Percentiles rank a stretch among this genome's conserved stretches.
phyloP scores from a whole-genome alignment of 2,888 invertebrate species.

The Arrhopalites spinosus region DNA sequence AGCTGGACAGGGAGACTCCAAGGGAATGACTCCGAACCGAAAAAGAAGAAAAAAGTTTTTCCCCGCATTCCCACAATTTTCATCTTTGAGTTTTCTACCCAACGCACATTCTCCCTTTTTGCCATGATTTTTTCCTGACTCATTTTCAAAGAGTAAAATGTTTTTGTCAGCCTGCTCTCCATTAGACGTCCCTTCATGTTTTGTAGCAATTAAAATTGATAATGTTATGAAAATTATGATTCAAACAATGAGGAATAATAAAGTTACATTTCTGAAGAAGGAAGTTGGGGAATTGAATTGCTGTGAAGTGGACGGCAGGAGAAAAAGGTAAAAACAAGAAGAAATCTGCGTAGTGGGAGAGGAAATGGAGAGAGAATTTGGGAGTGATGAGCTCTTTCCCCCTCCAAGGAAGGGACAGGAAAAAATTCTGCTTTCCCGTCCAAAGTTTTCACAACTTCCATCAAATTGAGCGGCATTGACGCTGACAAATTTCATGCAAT shows the following conservation, averaged over 20 bases:
- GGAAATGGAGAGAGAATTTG: background rate
- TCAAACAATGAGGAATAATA: too few relatives aligned
- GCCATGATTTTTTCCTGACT: background rate
- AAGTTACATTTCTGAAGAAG: too few relatives aligned
- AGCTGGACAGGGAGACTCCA: constrained; percentile 16
- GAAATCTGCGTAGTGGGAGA: too few relatives aligned
- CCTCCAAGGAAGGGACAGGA: constrained; percentile 28
- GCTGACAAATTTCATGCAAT: constrained; percentile 56
- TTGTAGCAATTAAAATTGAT: too few relatives aligned
- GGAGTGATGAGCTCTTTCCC: too few relatives aligned
- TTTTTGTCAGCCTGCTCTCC: too few relatives aligned
- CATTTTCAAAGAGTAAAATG: too few relatives aligned
- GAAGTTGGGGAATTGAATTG: too few relatives aligned
- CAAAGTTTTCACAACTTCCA: constrained; percentile 44
- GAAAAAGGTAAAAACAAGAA: too few relatives aligned
- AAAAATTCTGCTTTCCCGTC: constrained; percentile 39
- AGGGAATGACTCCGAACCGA: constrained; percentile 5
- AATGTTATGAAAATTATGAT: too few relatives aligned
- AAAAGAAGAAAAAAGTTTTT: constrained; percentile 1
- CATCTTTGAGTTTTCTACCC: background rate
- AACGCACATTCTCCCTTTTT: background rate
- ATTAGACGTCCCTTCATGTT: too few relatives aligned
- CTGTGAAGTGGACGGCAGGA: too few relatives aligned
- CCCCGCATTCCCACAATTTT: constrained; percentile 3
- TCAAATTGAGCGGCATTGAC: constrained; percentile 55